Percentiles rank a stretch among this genome's conserved stretches.
Conservation (phyloP, 2,797 vertebrate species). For the Acanthurus leucopareius region DNA sequence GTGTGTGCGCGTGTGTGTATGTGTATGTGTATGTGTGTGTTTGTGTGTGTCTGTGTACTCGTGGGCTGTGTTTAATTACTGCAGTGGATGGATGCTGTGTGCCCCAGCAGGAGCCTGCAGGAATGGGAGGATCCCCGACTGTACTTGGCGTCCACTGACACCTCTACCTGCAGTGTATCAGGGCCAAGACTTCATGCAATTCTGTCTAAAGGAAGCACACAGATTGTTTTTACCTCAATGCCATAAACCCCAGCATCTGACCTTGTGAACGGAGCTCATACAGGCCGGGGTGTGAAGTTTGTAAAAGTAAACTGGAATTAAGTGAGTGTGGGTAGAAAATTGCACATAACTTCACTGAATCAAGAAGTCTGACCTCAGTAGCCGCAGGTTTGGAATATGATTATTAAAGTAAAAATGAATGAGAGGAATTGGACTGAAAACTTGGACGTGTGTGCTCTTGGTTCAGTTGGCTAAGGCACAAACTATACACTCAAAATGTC, state of each 20-base stretch:
- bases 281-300: conserved; percentile 3
- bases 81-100: conserved; percentile 73
- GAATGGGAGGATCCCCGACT: conserved; percentile 63
- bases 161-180: conserved; percentile 46
- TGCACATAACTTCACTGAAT: conserved; percentile 15
- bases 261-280: conserved; percentile 28
- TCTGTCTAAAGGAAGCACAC: conserved; percentile 38
- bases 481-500: neutral
- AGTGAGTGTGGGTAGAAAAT: conserved; percentile 10
- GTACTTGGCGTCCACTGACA: conserved; percentile 60
- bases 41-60: conserved; percentile 49
- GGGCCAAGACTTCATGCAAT: conserved; percentile 49
- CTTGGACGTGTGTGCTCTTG: conserved; percentile 7
- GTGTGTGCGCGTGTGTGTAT: conserved; percentile 44
- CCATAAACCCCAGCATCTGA: conserved; percentile 47
- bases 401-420: conserved; percentile 10
- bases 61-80: conserved; percentile 80
- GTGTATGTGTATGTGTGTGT: conserved; percentile 46
- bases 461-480: neutral
- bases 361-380: conserved; percentile 12
- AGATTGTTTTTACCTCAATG: conserved; percentile 31
- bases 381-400: conserved; percentile 13
- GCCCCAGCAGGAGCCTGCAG: conserved; percentile 66
- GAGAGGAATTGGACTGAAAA: conserved; percentile 20
- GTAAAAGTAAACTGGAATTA: conserved; percentile 4